phyloP scores from a whole-genome alignment of 2,888 invertebrate genomes.

The Pseudococcus longispinus region DNA sequence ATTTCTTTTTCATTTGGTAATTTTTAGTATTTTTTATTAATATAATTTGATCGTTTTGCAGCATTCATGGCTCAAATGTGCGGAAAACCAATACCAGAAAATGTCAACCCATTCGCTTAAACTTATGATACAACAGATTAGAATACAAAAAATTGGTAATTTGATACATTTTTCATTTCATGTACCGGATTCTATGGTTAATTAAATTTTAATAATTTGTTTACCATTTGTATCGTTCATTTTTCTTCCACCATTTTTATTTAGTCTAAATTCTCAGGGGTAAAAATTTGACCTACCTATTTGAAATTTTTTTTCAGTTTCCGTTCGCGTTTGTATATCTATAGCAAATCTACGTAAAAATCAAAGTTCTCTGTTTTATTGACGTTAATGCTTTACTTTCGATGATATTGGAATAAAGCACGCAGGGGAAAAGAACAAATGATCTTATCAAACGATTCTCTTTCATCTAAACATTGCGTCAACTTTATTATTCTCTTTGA shows the following conservation, averaged over 20 bases:
- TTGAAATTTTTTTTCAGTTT: not conserved
- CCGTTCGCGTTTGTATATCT: not conserved
- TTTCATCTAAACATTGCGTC: not conserved
- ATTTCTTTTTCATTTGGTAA: not conserved
- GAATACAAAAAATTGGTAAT: conserved; percentile 12
- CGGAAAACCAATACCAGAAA: conserved; percentile 59
- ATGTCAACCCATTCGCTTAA: conserved; percentile 59
- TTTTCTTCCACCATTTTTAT: not conserved
- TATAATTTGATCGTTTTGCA: conserved; percentile 61
- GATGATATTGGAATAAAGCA: not conserved
- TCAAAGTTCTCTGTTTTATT: not conserved
- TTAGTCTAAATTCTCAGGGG: not conserved
- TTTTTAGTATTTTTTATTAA: conserved; percentile 36
- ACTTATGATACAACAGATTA: not conserved
- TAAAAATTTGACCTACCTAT: not conserved
- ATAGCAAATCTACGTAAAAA: not conserved
- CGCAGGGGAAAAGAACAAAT: not conserved
- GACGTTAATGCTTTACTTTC: not conserved
- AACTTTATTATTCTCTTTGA: not conserved
- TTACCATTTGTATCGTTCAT: not conserved
- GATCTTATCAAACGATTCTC: not conserved
- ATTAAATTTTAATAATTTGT: conserved; percentile 42
- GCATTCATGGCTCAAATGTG: conserved; percentile 63
- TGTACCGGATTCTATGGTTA: not conserved
- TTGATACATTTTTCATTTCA: not conserved